phyloP scores from a whole-genome alignment of 2,113 vertebrate species.

The Asarcornis scutulata region DNA sequence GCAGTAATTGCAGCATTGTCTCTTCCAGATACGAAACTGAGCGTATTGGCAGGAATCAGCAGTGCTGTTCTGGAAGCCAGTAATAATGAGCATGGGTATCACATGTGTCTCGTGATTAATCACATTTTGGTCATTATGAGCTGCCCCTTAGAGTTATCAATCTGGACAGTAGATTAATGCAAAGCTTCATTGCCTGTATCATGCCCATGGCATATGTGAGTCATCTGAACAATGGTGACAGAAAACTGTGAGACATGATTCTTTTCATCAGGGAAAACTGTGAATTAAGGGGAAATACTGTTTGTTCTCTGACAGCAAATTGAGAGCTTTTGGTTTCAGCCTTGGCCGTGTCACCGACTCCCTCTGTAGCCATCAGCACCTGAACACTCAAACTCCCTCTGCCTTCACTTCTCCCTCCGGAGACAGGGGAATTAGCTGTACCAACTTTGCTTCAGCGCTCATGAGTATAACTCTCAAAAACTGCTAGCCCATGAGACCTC shows the following conservation, averaged over 20 bases:
- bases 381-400: not conserved
- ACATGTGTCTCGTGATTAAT: slow-evolving; percentile 57
- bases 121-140: slow-evolving; percentile 59
- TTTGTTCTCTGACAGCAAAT: not conserved
- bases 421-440: not conserved
- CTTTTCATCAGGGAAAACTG: not conserved
- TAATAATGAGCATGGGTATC: slow-evolving; percentile 66
- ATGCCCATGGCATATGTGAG: slow-evolving; percentile 35
- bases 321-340: not conserved
- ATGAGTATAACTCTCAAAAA: not conserved
- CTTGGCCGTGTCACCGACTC: not conserved
- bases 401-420: not conserved
- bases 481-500: not conserved
- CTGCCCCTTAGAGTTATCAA: slow-evolving; percentile 44
- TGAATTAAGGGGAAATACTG: not conserved
- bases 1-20: slow-evolving; percentile 63
- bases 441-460: not conserved
- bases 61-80: slow-evolving; percentile 38
- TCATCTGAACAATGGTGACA: not conserved
- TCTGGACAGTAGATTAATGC: slow-evolving; percentile 54
- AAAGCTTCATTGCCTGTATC: slow-evolving; percentile 62
- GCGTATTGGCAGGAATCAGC: slow-evolving; percentile 49
- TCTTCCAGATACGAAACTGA: slow-evolving; percentile 30
- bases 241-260: not conserved
- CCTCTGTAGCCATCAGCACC: not conserved